Percentiles rank a stretch among this genome's conserved stretches.
Conservation (phyloP, 2,113 vertebrate species). For the Actinemys pallida region DNA sequence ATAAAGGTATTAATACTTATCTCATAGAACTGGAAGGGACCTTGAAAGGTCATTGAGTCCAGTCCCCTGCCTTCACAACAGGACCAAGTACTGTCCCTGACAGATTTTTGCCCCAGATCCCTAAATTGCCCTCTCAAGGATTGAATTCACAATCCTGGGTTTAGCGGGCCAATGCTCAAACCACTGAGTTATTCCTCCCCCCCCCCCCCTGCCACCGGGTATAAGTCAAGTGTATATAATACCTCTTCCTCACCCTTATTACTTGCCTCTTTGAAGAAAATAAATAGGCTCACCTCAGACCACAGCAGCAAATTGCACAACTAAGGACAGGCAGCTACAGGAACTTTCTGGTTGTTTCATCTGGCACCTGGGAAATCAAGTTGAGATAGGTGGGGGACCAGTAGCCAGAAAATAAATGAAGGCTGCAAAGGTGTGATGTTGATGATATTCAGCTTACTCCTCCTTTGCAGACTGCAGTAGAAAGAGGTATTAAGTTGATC, state of each 20-base stretch:
- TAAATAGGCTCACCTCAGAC: background rate
- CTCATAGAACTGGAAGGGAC: too few relatives aligned
- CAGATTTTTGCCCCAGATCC: too few relatives aligned
- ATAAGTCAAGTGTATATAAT: background rate
- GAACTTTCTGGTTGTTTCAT: conserved; percentile 30
- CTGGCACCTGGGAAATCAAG: conserved; percentile 49
- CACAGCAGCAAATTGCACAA: background rate
- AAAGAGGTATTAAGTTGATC: background rate
- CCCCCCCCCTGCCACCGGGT: background rate
- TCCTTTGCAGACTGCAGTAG: background rate
- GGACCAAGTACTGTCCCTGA: too few relatives aligned
- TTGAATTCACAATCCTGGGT: too few relatives aligned
- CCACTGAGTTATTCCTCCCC: too few relatives aligned
- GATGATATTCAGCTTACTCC: background rate
- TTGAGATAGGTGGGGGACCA: background rate
- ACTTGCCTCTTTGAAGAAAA: fast-evolving
- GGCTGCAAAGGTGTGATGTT: background rate
- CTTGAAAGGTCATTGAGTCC: too few relatives aligned
- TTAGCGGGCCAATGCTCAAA: too few relatives aligned
- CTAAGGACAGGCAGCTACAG: background rate
- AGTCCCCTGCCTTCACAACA: too few relatives aligned
- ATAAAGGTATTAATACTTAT: too few relatives aligned
- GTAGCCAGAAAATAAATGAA: background rate
- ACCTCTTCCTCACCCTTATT: background rate
- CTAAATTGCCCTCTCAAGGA: too few relatives aligned